Evolutionary conservation across 2,113 vertebrate species (phyloP).

Genomic region (Daboia siamensis): DNA sequence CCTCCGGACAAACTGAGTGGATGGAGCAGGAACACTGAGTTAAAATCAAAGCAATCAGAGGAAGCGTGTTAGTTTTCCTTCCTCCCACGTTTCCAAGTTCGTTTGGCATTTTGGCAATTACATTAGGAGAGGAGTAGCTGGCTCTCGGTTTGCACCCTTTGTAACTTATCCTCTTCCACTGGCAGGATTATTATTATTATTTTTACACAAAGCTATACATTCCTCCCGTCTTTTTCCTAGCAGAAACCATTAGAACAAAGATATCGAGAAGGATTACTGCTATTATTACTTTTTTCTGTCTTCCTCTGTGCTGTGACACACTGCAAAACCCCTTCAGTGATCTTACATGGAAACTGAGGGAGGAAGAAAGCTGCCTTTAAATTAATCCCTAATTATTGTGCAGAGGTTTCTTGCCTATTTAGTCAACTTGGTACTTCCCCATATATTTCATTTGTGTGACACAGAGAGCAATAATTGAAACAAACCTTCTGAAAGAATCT

Average conservation of each 20-base stretch:
- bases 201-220: background rate
- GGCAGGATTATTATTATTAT: constrained; percentile 37
- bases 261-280: background rate
- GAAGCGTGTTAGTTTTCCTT: constrained; percentile 46
- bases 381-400: background rate
- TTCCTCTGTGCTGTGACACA: background rate
- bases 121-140: constrained; percentile 50
- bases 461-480: background rate
- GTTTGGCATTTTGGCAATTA: constrained; percentile 46
- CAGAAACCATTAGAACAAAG: constrained; percentile 2
- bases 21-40: constrained; percentile 30
- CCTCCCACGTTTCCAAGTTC: constrained; percentile 17
- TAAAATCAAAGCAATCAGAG: constrained; percentile 28
- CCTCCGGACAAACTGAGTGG: constrained; percentile 1
- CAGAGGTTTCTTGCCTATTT: background rate
- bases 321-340: constrained; percentile 1
- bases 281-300: background rate
- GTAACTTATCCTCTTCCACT: constrained; percentile 46
- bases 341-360: background rate
- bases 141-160: constrained; percentile 53
- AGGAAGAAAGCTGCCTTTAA: background rate
- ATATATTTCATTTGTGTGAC: background rate
- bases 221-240: constrained; percentile 26
- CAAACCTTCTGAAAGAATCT: background rate
- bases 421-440: background rate